These are phyloP conservation scores for Schizopygopsis pylzovi DNA, from an alignment of 2,797 vertebrate genomes.

Conservation along the genomic window DNA sequence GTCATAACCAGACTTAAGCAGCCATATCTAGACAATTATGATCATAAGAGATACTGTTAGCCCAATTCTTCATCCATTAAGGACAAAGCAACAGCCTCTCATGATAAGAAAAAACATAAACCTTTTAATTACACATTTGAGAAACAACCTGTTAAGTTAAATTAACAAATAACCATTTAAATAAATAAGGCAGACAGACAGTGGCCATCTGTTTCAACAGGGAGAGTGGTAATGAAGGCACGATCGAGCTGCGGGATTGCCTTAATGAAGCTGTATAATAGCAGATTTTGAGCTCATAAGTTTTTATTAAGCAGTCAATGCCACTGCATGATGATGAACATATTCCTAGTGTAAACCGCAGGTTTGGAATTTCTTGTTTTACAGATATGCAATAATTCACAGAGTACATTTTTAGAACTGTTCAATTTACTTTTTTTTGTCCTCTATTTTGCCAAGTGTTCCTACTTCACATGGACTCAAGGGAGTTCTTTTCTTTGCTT, in stretches of 20 bases:
- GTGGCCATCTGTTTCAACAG: slow-evolving; percentile 61
- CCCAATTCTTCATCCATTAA: slow-evolving; percentile 41
- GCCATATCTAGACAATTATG: slow-evolving; percentile 30
- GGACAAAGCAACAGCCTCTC: slow-evolving; percentile 34
- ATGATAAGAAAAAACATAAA: slow-evolving; percentile 39
- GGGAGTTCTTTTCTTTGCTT: slow-evolving; percentile 14
- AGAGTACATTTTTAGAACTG: background rate
- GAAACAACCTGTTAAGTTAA: slow-evolving; percentile 53
- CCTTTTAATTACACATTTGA: slow-evolving; percentile 50
- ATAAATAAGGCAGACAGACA: slow-evolving; percentile 57
- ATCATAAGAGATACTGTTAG: slow-evolving; percentile 32
- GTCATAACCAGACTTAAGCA: slow-evolving; percentile 34
- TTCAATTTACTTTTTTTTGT: slow-evolving; percentile 11
- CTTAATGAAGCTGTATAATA: slow-evolving; percentile 59
- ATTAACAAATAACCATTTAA: slow-evolving; percentile 56
- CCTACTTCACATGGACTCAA: background rate
- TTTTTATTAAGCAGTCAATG: slow-evolving; percentile 56
- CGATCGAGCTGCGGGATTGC: slow-evolving; percentile 33
- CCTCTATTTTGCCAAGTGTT: slow-evolving; percentile 1
- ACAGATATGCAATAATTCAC: slow-evolving; percentile 12
- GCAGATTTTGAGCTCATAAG: slow-evolving; percentile 52
- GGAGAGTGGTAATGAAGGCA: slow-evolving; percentile 49
- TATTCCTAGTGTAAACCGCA: background rate
- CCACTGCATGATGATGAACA: slow-evolving; percentile 37
- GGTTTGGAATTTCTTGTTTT: background rate